Percentiles rank a stretch among this genome's conserved stretches.
phyloP scores from a whole-genome alignment of 2,888 invertebrate genomes.

The Aromia moschata region DNA sequence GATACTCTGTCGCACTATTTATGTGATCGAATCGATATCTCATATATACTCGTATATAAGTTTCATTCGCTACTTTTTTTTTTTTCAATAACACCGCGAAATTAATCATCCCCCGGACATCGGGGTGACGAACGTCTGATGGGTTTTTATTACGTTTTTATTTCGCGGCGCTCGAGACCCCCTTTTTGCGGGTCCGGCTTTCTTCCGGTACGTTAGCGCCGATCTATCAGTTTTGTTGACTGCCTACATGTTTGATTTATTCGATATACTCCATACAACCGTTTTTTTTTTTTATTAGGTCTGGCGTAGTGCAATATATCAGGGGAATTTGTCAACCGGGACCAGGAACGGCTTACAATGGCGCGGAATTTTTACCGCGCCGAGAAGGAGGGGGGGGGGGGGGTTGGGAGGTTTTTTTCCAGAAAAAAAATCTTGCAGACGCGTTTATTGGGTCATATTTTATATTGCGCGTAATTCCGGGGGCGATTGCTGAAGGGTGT shows the following conservation, averaged over 20 bases:
- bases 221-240: conserved; percentile 41
- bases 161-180: conserved; percentile 24
- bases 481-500: neutral
- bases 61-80: conserved; percentile 15
- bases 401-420: too few species aligned
- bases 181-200: conserved; percentile 37
- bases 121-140: conserved; percentile 48
- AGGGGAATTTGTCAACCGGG: conserved; percentile 37
- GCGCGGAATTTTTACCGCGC: neutral
- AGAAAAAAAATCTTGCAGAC: too few species aligned
- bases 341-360: too few species aligned
- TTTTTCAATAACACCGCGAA: conserved; percentile 49
- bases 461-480: neutral
- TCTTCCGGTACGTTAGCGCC: conserved; percentile 39
- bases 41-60: neutral
- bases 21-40: conserved; percentile 4
- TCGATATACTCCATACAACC: conserved; percentile 32
- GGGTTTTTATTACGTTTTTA: conserved; percentile 36
- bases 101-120: conserved; percentile 50
- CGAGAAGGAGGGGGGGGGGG: neutral
- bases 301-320: conserved; percentile 36
- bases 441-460: neutral
- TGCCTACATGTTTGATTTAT: conserved; percentile 39
- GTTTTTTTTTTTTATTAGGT: conserved; percentile 37
- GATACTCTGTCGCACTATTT: conserved; percentile 10